Evolutionary conservation across 2,888 invertebrate genomes (phyloP), one percentile per base, ranked within the genome.

Genomic region (Apodemia mormo): DNA sequence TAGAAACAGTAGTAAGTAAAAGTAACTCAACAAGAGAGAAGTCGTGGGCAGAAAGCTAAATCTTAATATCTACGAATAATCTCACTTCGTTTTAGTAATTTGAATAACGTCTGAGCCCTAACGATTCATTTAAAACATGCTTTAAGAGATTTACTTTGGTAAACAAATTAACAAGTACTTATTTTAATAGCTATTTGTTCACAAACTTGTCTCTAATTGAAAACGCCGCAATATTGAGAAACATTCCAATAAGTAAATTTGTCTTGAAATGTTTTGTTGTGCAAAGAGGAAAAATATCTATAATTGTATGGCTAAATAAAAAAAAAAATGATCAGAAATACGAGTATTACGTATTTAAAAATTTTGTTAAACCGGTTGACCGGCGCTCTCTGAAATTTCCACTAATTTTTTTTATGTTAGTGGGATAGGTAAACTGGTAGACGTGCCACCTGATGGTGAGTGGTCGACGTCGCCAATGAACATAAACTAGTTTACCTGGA

Each of bases 91-190:
- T 52, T 52, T n/a, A 1, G n/a, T 52, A 52, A 52, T 49, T 52
- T n/a, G 14, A 52, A 52, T n/a, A n/a, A 14, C 5, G n/a, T 52
- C n/a, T n/a, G 52, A n/a, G 52, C 12, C 14, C 52, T 22, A 52
- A 52, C 52, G 52, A n/a, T 52, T 52, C 52, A 7, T 52, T 52
- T 52, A 52, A 52, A 52, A 52, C 52, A 52, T 8, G n/a, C n/a
- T 52, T 4, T n/a, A 52, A 52, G 2, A 52, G 22, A 52, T 22
- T 52, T n/a, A n/a, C n/a, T 52, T 52, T n/a, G 52, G 14, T 52
- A n/a, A 52, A 52, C n/a, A 52, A 52, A 7, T 52, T 52, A 52
- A 52, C n/a, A n/a, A n/a, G 52, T 52, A 52, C n/a, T n/a, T 52
- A 8, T 52, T 22, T 22, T 52, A 52, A 52, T 22, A 52, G 52